phyloP scores from a whole-genome alignment of 2,797 vertebrate genomes.

The Ctenopoma multispine region DNA sequence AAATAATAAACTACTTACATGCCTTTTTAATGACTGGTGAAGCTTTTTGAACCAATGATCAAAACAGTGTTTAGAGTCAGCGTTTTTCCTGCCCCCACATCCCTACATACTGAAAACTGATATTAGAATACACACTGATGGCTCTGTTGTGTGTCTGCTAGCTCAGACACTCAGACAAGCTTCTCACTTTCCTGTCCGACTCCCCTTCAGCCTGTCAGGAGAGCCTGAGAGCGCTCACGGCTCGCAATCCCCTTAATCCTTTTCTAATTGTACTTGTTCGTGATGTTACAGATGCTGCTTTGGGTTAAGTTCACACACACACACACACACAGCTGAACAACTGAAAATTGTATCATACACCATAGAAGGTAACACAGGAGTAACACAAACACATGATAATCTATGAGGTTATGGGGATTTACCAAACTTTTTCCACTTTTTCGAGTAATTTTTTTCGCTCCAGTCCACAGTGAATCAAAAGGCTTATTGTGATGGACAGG shows the following conservation, averaged over 20 bases:
- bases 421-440: constrained; percentile 7
- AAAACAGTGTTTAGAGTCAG: constrained; percentile 16
- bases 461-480: constrained; percentile 69
- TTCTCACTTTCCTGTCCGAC: constrained; percentile 56
- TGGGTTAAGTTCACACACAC: constrained; percentile 13
- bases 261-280: constrained; percentile 77
- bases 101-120: constrained; percentile 31
- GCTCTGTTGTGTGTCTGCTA: constrained; percentile 45
- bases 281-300: constrained; percentile 39
- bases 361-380: constrained; percentile 14
- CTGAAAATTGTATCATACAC: constrained; percentile 23
- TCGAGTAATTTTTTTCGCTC: constrained; percentile 27
- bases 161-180: constrained; percentile 39
- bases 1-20: constrained; percentile 78
- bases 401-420: constrained; percentile 1
- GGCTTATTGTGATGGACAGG: constrained; percentile 71
- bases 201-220: constrained; percentile 18
- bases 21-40: constrained; percentile 66
- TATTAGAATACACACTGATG: constrained; percentile 32
- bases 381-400: constrained; percentile 33
- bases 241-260: constrained; percentile 70
- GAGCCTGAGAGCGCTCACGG: constrained; percentile 34
- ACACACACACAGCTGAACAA: background rate
- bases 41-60: constrained; percentile 19
- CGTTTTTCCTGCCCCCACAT: background rate